Evolutionary conservation across 1,140 invertebrate species (phyloP).

Genomic region (Protaetia brevitarsis): DNA sequence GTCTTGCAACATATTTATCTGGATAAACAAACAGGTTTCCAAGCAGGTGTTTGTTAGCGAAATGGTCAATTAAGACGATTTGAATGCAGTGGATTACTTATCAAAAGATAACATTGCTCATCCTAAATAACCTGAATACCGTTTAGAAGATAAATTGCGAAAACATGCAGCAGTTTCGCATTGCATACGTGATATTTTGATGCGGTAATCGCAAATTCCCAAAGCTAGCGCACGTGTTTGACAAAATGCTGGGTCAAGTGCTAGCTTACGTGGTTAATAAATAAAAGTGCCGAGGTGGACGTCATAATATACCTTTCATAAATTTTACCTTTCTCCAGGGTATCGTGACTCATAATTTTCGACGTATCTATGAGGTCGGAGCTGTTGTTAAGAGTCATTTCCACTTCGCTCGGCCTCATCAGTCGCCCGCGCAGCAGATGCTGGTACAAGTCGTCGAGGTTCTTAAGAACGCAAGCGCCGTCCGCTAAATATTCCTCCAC

Average conservation of each 20-base stretch:
- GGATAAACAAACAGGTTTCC: no score
- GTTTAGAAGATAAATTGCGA: no score
- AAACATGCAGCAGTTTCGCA: no score
- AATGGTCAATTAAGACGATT: no score
- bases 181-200: no score
- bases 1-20: no score
- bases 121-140: no score
- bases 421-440: conserved; percentile 49
- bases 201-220: background rate
- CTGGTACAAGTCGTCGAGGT: conserved; percentile 56
- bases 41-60: no score
- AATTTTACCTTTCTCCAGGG: conserved; percentile 46
- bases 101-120: no score
- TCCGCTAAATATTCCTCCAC: conserved; percentile 61
- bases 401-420: conserved; percentile 51
- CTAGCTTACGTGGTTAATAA: background rate
- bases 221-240: background rate
- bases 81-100: no score
- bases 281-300: conserved; percentile 3
- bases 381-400: conserved; percentile 50
- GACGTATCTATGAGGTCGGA: conserved; percentile 50
- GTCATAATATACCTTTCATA: background rate
- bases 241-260: background rate
- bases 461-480: conserved; percentile 52
- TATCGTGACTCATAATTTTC: conserved; percentile 46